Evolutionary conservation across 2,888 invertebrate species (phyloP), one percentile per base, ranked within the genome.

Genomic region (Drosophila picticornis): DNA sequence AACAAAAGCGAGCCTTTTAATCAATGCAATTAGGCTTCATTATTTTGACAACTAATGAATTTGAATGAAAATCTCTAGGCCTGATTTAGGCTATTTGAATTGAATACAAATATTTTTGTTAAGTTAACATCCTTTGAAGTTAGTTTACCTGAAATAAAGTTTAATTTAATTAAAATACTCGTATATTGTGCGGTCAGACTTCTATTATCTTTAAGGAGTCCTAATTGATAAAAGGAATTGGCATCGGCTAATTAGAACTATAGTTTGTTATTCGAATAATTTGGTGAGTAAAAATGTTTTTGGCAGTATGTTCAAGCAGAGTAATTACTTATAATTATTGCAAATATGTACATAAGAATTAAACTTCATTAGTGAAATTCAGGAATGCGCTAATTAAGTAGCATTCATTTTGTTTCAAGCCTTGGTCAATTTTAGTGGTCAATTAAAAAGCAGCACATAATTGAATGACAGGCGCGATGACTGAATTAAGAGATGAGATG

Each of bases 381-480:
- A 46, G 25, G 66, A 53, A 60, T 71, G 62, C 58, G 50, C 67
- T 84, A 84, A 81, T 81, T 77, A 77, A 65, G 57, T 56, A 53
- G 52, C 40, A 57, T 68, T 71, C 61, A 51, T 55, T 63, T 69
- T 36, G 50, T 70, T 64, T 67, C 46, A 38, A 59, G 64, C 53
- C 59, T 59, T 63, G 70, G 67, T 58, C 70, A 61, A 63, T 80
- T 70, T 76, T 62, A 48, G 55, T 46, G 83, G 64, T 76, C 62
- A 81, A 68, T 84, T 70, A 65, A 55, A 60, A 50, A 59, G 65
- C 70, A 61, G 29, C 16, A 31, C 29, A 59, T 84, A 73, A 81
- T 81, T 77, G 81, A 84, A 62, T 81, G 70, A 34, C 50, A 69
- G 40, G 32, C 57, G 22, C 38, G 65, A 32, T 51, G 61, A 59